Evolutionary conservation across 2,113 vertebrate genomes (phyloP).

Genomic region (Podarcis raffonei): DNA sequence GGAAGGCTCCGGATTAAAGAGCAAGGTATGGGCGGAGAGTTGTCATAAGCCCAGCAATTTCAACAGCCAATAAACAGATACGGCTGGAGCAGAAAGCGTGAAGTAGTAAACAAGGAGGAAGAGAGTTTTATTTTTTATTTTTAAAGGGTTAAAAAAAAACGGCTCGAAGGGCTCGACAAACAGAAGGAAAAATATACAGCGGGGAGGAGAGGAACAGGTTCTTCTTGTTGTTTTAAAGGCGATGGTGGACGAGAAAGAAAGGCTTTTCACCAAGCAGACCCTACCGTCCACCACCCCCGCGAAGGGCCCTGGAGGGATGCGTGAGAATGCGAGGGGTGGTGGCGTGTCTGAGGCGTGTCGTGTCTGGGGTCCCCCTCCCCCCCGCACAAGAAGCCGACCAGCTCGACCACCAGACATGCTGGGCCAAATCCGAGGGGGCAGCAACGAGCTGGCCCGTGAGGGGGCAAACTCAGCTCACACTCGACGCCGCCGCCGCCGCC

Average conservation of each 20-base stretch:
- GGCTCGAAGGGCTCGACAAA: too few species aligned
- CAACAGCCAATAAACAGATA: not conserved
- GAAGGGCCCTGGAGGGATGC: not conserved
- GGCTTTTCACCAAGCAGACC: not conserved
- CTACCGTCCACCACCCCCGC: not conserved
- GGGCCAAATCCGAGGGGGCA: not conserved
- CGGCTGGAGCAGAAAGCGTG: not conserved
- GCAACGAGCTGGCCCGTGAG: not conserved
- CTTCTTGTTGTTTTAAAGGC: too few species aligned
- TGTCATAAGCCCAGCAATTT: too few species aligned
- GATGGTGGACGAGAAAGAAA: not conserved
- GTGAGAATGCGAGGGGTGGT: not conserved
- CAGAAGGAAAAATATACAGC: too few species aligned
- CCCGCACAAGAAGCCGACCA: too few species aligned
- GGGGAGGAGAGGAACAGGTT: too few species aligned
- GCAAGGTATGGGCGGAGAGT: too few species aligned
- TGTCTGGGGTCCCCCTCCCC: not conserved
- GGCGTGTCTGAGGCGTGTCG: not conserved
- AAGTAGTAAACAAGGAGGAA: constrained; percentile 9
- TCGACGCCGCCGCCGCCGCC: not conserved
- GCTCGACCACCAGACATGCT: too few species aligned
- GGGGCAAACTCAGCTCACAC: too few species aligned
- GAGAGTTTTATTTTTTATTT: not conserved
- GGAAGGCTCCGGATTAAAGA: not conserved
- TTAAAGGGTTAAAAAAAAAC: not conserved